Evolutionary conservation across 2,888 invertebrate genomes (phyloP).

Genomic region (Nephrotoma flavescens): DNA sequence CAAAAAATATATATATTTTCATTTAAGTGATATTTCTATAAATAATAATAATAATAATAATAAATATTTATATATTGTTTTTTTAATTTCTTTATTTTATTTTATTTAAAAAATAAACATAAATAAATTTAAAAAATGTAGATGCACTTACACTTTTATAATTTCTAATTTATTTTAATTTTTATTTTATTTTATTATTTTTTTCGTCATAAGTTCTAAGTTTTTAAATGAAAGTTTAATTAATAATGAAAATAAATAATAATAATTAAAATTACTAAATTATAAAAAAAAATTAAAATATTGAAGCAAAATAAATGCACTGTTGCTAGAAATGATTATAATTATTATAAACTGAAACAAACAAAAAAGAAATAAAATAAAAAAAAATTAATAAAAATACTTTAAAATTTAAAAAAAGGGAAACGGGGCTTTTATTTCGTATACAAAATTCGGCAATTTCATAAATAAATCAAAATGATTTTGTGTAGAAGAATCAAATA

Average conservation of each 20-base stretch:
- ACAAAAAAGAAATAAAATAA: background rate
- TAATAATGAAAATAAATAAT: background rate
- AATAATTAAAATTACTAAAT: background rate
- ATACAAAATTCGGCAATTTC: no score
- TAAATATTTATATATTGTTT: background rate
- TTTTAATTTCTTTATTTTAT: background rate
- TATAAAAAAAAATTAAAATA: background rate
- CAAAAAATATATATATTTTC: background rate
- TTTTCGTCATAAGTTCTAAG: background rate
- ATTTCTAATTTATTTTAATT: background rate
- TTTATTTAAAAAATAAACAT: background rate
- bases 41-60: background rate
- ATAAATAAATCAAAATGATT: no score
- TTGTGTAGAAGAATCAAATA: no score
- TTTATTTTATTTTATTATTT: background rate
- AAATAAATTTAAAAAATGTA: background rate
- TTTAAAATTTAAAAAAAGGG: background rate
- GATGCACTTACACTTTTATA: background rate
- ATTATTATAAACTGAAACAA: background rate
- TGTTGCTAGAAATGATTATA: conserved; percentile 1
- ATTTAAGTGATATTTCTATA: background rate
- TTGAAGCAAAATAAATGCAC: background rate
- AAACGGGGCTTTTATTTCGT: background rate
- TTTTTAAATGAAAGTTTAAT: background rate
- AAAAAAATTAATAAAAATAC: conserved; percentile 1